phyloP scores from a whole-genome alignment of 2,888 invertebrate genomes.

The Herminia tarsipennalis region DNA sequence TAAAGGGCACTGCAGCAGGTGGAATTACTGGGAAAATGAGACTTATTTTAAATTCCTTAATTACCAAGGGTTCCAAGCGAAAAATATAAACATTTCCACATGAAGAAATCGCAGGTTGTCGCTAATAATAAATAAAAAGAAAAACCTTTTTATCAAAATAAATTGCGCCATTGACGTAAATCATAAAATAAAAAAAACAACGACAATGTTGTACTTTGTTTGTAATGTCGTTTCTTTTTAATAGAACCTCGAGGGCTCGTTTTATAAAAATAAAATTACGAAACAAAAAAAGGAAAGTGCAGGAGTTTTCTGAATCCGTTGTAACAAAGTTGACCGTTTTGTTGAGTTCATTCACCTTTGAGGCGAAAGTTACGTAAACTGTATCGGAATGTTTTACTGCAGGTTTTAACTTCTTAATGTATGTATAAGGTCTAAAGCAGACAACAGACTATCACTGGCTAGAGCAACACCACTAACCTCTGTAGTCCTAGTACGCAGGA shows the following conservation, averaged over 20 bases:
- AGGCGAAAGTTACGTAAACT: neutral
- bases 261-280: constrained; percentile 1
- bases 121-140: no score
- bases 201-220: neutral
- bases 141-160: no score
- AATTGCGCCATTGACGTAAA: no score
- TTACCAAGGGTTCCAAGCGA: no score
- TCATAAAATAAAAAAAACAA: neutral
- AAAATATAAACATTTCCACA: no score
- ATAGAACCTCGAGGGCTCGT: neutral
- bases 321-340: neutral
- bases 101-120: no score
- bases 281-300: neutral
- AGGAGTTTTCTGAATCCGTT: constrained; percentile 1
- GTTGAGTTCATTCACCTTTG: neutral
- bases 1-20: no score
- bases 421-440: neutral
- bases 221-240: constrained; percentile 1
- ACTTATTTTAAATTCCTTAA: no score
- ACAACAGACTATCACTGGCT: no score
- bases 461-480: no score
- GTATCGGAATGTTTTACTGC: neutral
- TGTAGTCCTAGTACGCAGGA: no score
- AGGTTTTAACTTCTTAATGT: neutral
- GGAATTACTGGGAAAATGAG: no score